Evolutionary conservation across 2,888 invertebrate genomes (phyloP), one percentile per base, ranked within the genome.

Genomic region (Andrena bucephala): DNA sequence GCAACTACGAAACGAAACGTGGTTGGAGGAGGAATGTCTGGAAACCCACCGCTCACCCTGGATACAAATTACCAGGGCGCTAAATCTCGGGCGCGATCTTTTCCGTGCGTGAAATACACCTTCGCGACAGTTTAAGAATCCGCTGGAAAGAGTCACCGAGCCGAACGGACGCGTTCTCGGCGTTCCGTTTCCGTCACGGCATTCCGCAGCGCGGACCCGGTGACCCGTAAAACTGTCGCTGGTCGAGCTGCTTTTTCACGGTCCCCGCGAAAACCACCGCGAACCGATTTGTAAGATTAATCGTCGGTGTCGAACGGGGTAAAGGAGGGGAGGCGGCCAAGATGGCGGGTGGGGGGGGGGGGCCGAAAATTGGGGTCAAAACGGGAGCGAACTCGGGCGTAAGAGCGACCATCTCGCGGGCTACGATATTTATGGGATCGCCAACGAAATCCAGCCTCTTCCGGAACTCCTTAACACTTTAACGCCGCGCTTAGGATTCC

Each of bases 381-480:
- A 67, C 62, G 76, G 77, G 63, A 62, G 71, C 74, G 75, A 63
- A 52, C 36, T 29, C 54, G 42, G 29, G 29, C 59, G 67, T 33
- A 54, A 65, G 66, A 71, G 63, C 70, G 59, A 27, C 29, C 29
- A 77, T 76, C 84, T 80, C 77, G 75, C 75, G 77, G 60, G 57
- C 54, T 52, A 33, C 57, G 71, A 83, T 89, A 89, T 89, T 89
- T 89, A 89, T 89, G 86, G 75, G 84, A 70, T 66, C 72, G 75
- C 3, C 74, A 66, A 74, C 77, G 82, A 87, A 78, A 87, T 85
- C 74, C 65, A 63, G 48, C 75, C 85, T 78, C 85, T 88, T 88
- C 87, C 85, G 88, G 83, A 85, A 89, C 85, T 88, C 85, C 77
- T 88, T 88, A 87, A 86, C 83, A 57, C 83, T 86, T 86, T 88